A percentile compares a stretch with the other conserved stretches of the same genome.
phyloP scores from a whole-genome alignment of 1,140 invertebrate genomes.

The Trichoplusia ni region DNA sequence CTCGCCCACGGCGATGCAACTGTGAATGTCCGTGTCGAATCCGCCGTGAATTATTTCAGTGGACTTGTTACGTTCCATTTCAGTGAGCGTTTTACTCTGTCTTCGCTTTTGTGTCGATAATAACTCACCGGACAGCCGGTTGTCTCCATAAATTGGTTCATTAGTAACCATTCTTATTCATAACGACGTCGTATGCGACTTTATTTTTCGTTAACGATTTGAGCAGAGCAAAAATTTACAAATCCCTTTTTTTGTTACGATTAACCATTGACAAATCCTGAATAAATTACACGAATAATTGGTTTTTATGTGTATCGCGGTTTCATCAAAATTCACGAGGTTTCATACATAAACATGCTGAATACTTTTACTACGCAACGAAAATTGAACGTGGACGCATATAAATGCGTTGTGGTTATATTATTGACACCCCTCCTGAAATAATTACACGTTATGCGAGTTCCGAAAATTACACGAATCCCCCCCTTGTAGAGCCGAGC shows the following conservation, averaged over 20 bases:
- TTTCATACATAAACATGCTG: constrained; percentile 26
- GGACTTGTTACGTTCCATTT: constrained; percentile 62
- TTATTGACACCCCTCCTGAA: constrained; percentile 70
- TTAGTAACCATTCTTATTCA: constrained; percentile 45
- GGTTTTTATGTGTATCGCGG: constrained; percentile 18
- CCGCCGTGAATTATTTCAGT: constrained; percentile 70
- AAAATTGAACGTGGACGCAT: constrained; percentile 41
- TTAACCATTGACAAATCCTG: constrained; percentile 2
- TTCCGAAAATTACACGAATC: constrained; percentile 68
- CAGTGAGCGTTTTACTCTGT: constrained; percentile 51
- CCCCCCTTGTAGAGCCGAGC: constrained; percentile 48
- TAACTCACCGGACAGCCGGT: constrained; percentile 56
- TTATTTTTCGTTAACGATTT: constrained; percentile 24
- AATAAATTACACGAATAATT: constrained; percentile 28
- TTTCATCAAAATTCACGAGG: constrained; percentile 16
- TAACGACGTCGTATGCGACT: constrained; percentile 30
- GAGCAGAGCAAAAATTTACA: background rate
- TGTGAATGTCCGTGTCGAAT: constrained; percentile 61
- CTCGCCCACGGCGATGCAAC: constrained; percentile 52
- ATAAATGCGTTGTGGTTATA: constrained; percentile 57
- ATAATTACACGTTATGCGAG: constrained; percentile 77
- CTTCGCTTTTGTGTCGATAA: constrained; percentile 54
- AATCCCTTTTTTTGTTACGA: constrained; percentile 7
- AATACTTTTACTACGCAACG: constrained; percentile 3
- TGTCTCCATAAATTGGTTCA: constrained; percentile 58